These are phyloP conservation scores for Pantherophis guttatus DNA, from an alignment of 2,113 vertebrate genomes.

Conservation along the genomic window DNA sequence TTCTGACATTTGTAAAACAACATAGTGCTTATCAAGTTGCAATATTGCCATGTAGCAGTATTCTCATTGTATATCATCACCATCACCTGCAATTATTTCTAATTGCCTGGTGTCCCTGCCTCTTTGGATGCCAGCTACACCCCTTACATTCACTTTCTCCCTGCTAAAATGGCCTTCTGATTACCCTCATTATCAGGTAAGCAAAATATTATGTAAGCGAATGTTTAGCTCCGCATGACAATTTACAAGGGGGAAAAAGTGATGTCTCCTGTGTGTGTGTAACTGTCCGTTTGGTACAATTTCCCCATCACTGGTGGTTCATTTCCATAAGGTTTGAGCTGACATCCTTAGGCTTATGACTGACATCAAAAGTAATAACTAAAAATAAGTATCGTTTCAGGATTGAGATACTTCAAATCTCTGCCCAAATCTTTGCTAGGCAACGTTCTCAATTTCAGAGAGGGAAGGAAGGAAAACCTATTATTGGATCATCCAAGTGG, in stretches of 20 bases:
- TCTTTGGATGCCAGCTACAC: not conserved
- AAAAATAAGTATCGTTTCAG: slow-evolving; percentile 8
- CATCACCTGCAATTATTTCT: slow-evolving; percentile 20
- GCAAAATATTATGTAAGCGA: slow-evolving; percentile 14
- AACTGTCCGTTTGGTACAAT: slow-evolving; percentile 2
- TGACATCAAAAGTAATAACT: slow-evolving; percentile 32
- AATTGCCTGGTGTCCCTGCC: not conserved
- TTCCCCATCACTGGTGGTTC: not conserved
- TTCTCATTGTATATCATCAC: not conserved
- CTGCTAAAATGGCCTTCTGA: slow-evolving; percentile 2
- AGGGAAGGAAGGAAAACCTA: not conserved
- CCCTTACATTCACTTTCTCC: not conserved
- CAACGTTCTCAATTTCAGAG: not conserved
- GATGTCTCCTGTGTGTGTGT: not conserved
- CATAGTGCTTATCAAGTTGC: not conserved
- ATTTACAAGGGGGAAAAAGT: not conserved
- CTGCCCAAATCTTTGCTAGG: not conserved
- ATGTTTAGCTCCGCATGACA: not conserved
- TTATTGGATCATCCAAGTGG: not conserved
- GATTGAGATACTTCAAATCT: slow-evolving; percentile 7
- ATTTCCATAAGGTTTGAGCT: slow-evolving; percentile 19
- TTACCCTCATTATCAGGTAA: slow-evolving; percentile 15
- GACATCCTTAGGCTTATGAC: slow-evolving; percentile 13
- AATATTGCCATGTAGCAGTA: not conserved
- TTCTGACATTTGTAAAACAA: not conserved